Evolutionary conservation across 2,888 invertebrate species (phyloP).

Genomic region (Elgonia sp.): DNA sequence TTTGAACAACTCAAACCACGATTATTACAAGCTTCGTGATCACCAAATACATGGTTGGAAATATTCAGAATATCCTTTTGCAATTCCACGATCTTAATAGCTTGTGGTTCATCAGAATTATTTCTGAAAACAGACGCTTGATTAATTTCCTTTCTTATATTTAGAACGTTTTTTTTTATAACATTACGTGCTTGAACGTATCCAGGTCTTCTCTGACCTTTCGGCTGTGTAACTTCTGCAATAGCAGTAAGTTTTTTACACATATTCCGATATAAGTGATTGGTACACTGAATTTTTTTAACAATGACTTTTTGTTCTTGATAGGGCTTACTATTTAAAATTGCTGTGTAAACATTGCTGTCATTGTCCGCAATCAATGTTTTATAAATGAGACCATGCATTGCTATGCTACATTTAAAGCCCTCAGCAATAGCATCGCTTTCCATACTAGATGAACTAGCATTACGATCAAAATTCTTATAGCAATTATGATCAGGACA

Average conservation of each 20-base stretch:
- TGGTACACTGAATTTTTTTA: constrained; percentile 40
- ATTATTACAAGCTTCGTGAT: no score
- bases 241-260: constrained; percentile 21
- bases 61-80: no score
- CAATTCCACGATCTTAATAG: no score
- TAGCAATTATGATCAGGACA: constrained; percentile 76
- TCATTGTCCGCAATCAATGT: constrained; percentile 79
- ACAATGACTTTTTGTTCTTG: constrained; percentile 31
- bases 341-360: constrained; percentile 81
- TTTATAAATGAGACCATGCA: constrained; percentile 72
- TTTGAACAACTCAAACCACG: no score
- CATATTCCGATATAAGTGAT: constrained; percentile 43
- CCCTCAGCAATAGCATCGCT: constrained; percentile 71
- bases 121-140: no score
- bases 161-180: constrained; percentile 14
- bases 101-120: no score
- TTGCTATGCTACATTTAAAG: constrained; percentile 67
- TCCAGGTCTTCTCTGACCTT: constrained; percentile 9
- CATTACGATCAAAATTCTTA: constrained; percentile 79
- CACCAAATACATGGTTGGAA: no score
- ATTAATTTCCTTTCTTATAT: constrained; percentile 6
- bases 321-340: constrained; percentile 78
- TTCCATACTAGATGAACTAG: constrained; percentile 80
- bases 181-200: constrained; percentile 15
- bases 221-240: neutral